phyloP scores from a whole-genome alignment of 2,113 vertebrate species.

The Muntiacus muntjak region DNA sequence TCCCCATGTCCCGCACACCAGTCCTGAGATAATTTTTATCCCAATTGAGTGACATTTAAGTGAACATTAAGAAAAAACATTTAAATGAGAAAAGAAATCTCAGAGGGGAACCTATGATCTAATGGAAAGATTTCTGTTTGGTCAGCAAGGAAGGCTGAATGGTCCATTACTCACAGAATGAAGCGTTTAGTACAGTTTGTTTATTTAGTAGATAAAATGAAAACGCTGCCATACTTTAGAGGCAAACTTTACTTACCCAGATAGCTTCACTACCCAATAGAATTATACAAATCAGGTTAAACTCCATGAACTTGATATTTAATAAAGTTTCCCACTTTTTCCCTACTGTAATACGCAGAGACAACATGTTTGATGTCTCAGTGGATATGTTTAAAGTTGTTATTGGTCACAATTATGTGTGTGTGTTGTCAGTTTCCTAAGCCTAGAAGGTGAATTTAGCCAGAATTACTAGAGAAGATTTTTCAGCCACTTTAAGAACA shows the following conservation, averaged over 20 bases:
- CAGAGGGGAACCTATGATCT: background rate
- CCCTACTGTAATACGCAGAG: background rate
- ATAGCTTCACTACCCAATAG: background rate
- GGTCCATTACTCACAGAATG: background rate
- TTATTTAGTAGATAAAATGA: background rate
- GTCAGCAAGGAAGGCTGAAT: background rate
- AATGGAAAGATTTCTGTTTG: background rate
- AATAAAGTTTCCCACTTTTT: background rate
- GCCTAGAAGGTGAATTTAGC: background rate
- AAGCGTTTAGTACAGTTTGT: background rate
- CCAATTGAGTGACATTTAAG: background rate
- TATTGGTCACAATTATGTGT: background rate
- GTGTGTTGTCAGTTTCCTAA: constrained; percentile 4
- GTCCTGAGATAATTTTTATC: background rate
- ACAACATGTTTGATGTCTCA: constrained; percentile 6
- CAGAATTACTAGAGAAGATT: background rate
- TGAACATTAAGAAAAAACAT: background rate
- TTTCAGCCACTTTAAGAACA: background rate
- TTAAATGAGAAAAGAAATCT: background rate
- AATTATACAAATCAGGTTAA: background rate
- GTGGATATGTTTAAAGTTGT: background rate
- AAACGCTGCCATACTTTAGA: background rate
- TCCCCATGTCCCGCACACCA: background rate
- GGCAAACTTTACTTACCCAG: background rate
- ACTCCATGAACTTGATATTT: background rate